Evolutionary conservation across 2,888 invertebrate genomes (phyloP), one percentile per base, ranked within the genome.

Genomic region (Dicyrtomina minuta): DNA sequence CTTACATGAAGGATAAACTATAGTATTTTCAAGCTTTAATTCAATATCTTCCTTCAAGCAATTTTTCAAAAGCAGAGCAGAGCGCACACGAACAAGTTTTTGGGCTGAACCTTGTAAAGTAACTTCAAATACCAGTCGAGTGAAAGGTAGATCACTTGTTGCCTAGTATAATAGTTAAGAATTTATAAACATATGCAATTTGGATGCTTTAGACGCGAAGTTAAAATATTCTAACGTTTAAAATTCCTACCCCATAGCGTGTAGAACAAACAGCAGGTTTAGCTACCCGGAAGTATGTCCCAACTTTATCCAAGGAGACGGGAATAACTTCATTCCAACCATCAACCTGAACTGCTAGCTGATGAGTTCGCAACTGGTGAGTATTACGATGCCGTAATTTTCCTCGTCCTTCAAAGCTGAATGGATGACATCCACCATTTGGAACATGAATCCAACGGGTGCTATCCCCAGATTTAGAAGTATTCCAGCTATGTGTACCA

Each of bases 301-400:
- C 98, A 24, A 97, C 96, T 82, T 92, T 90, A 83, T 99, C 98
- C 0, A 99, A 92, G 10, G 95, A 92, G 17, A 99, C 91, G 0
- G 97, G 94, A 76, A 90, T 88, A 62, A 93, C 88, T 43, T 87
- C 84, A 74, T 89, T 87, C 95, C 96, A 98, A 64, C 94, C 95
- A 77, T 93, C 91, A 24, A 98, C 90, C 66, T 90, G 87, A 46
- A 97, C 90, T 49, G 90, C 87, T 73, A 99, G 86, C 82, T 96
- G 95, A 84, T 95, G 94, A 79, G 92, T 87, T 79, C 88, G 86
- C 77, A 90, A 85, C 79, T 88, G 87, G 81, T 91, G 92, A 0
- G 90, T 89, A 81, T 91, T 89, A 79, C 87, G 85, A 80, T 88
- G 90, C 49, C 88, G 82, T 71, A 86, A 84, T 83, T 88, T 92